These are phyloP conservation scores for Acrocephalus arundinaceus DNA, from an alignment of 2,113 vertebrate species.

Conservation along the genomic window DNA sequence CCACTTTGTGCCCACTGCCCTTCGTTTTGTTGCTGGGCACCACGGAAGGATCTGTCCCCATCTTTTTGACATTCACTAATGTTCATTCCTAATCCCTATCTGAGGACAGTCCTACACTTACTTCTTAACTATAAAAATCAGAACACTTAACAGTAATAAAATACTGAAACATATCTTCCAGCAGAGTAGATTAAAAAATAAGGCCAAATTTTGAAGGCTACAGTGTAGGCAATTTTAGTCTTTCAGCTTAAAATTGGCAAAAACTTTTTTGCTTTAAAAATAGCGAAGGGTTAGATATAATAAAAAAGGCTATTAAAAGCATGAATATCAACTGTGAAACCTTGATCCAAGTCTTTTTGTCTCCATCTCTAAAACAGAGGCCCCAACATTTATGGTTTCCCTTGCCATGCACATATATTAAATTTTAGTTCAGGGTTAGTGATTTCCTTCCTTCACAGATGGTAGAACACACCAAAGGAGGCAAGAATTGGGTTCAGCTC, in stretches of 20 bases:
- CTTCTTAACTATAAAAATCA: background rate
- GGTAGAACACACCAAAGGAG: background rate
- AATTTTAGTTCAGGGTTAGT: background rate
- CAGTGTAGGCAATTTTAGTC: background rate
- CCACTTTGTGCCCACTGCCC: background rate
- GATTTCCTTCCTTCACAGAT: background rate
- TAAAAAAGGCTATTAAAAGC: background rate
- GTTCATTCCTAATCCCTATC: background rate
- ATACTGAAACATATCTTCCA: background rate
- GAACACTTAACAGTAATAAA: background rate
- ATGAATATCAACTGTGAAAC: background rate
- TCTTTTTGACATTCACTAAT: background rate
- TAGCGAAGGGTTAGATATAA: background rate
- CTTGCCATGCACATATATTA: background rate
- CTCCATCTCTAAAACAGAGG: background rate
- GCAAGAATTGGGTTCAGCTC: background rate
- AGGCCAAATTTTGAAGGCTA: background rate
- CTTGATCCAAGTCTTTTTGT: background rate
- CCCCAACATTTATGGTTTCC: background rate
- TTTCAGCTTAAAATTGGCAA: background rate
- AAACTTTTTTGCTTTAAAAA: background rate
- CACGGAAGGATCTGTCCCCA: background rate
- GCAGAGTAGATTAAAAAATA: background rate
- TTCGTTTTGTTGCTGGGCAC: background rate
- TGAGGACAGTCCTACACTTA: background rate